These are phyloP conservation scores for Stomatorhinus walkeri DNA, from an alignment of 2,797 vertebrate species.

Conservation along the genomic window DNA sequence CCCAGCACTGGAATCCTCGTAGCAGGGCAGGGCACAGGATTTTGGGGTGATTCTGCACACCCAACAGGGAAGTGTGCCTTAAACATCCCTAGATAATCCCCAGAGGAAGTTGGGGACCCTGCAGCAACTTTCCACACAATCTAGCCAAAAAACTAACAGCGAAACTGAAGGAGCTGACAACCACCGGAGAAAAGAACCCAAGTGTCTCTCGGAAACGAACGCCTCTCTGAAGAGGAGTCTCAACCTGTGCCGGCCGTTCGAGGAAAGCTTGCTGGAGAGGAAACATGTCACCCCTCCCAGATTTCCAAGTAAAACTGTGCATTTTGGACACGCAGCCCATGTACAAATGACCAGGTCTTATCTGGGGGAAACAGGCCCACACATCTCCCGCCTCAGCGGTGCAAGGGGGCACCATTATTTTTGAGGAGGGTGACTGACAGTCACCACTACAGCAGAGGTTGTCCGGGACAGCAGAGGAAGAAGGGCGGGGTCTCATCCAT, in stretches of 20 bases:
- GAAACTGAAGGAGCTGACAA: conserved; percentile 3
- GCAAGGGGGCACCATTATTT: background rate
- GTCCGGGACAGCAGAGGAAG: background rate
- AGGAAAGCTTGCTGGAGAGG: conserved; percentile 9
- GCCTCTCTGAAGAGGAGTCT: conserved; percentile 15
- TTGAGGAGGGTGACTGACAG: conserved; percentile 15
- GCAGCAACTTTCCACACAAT: background rate
- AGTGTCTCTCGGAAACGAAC: background rate
- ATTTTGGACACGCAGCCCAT: background rate
- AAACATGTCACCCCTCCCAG: background rate
- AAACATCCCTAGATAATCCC: background rate
- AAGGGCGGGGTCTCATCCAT: background rate
- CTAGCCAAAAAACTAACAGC: background rate
- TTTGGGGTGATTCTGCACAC: background rate
- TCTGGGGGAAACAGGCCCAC: conserved; percentile 10
- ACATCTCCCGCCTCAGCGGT: background rate
- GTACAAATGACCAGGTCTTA: conserved; percentile 21
- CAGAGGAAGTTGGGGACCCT: background rate
- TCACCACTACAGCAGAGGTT: background rate
- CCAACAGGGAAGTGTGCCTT: background rate
- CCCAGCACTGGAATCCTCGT: background rate
- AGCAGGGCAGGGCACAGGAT: background rate
- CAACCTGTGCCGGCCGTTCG: background rate
- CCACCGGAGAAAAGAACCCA: background rate
- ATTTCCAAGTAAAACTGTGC: background rate